Base-by-base conservation (phyloP, 2,888 invertebrate genomes). In the Dynastes hyllus region DNA sequence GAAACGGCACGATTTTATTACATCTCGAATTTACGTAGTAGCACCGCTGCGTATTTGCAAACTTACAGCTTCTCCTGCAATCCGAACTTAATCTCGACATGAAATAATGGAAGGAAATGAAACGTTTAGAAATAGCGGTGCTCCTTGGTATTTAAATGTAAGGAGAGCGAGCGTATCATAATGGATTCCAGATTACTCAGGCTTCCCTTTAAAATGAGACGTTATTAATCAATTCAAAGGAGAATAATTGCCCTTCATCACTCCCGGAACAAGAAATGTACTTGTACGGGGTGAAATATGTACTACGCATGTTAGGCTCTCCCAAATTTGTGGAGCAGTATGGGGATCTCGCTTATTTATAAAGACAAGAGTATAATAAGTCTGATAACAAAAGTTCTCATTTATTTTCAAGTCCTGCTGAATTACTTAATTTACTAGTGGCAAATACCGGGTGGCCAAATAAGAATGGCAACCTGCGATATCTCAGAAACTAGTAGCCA, bases 131-230 rank as follows among this genome's bases (percentile, higher is more conserved):
- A 29, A 55, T 71, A 71, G 29, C 32, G 37, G n/a, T 53, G 53
- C 53, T 71, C 32, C 71, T 58, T 37, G 37, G 16, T 71, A 71
- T 55, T 71, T 58, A 55, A 71, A 71, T 55, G 55, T 71, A 71
- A 51, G 53, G 70, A 70, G 16, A 51, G 29, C n/a, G 53, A 32
- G 53, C 51, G 69, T 27, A 70, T 70, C 70, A 53, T 51, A 70
- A 70, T 70, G 53, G 70, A 70, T 70, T 53, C 27, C 51, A 53
- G 51, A 70, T 70, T 70, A 40, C 16, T 16, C 37, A 32, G 37
- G 66, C 66, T 66, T n/a, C n/a, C 66, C 40, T 66, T 66, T 32
- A 66, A 66, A 66, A 40, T 16, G 66, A 66, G 16, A 66, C 40
- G n/a, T 63, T 63, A 29, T 66, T 66, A 66, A 66, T 66, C 66